Evolutionary conservation across 1,140 invertebrate genomes (phyloP), one percentile per base, ranked within the genome.

Genomic region (Neodiprion fabricii): DNA sequence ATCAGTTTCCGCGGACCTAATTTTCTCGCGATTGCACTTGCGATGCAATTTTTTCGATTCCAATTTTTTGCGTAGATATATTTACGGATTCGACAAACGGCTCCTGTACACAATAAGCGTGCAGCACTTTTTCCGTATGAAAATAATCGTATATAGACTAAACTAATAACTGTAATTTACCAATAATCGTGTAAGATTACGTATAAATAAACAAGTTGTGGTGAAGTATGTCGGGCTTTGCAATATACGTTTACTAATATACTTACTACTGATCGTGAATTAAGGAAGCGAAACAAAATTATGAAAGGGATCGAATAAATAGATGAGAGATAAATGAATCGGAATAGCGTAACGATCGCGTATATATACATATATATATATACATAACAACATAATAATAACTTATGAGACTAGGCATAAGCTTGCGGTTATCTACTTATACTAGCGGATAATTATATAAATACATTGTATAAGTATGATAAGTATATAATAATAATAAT

Each of bases 371-470:
- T 2, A 40, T 40, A 40, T 28, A 28, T 40, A 40, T 40, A 40
- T 40, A 40, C 28, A 79, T 53, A 50, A 70, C 23, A 28, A 28
- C 68, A 40, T 48, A 74, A 17, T 71, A 78, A 75, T 82, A 80
- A 80, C 82, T 79, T 5, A 40, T 78, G 77, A 82, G 76, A 74
- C 78, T 83, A 81, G 79, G 47, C 40, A 70, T 85, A 85, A 85
- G 83, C 78, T 83, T 83, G 78, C 80, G 81, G 78, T 82, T 81
- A 84, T 81, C 75, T 82, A 84, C 79, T 81, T 79, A 81, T 82
- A 82, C 81, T 84, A 79, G 75, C 78, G 78, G 78, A 80, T 79
- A 82, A 82, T 81, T 81, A 80, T 83, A 80, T 77, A 82, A 40
- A 40, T 17, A 61, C 53, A 61, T 17, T 40, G 28, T 40, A 12